These are phyloP conservation scores for Sorex araneus DNA, from an alignment of 2,113 vertebrate species.

Conservation along the genomic window DNA sequence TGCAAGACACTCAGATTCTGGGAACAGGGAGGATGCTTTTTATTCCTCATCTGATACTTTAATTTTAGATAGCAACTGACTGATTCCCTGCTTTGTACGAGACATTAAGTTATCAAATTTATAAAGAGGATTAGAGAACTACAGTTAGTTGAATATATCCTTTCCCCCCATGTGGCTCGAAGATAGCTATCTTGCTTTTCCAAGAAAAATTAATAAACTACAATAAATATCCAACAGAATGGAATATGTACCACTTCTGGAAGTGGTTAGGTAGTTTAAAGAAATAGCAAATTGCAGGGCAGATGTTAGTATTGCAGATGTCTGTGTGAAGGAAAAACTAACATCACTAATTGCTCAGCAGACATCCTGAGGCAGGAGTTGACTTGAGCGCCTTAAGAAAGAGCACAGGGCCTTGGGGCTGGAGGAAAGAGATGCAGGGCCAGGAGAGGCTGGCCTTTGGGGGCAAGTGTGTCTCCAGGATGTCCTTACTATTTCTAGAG, in stretches of 20 bases:
- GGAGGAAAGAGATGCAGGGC: not conserved
- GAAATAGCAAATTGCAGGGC: not conserved
- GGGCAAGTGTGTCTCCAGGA: too few relatives aligned
- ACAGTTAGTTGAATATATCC: constrained; percentile 8
- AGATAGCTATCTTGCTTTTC: not conserved
- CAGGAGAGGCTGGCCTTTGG: not conserved
- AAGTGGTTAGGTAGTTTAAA: not conserved
- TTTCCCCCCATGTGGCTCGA: not conserved
- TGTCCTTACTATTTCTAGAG: not conserved
- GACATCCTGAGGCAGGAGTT: not conserved
- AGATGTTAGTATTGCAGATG: not conserved
- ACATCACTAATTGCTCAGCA: not conserved
- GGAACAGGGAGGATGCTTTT: not conserved
- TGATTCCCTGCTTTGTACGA: constrained; percentile 13
- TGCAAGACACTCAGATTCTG: not conserved
- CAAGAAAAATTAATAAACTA: not conserved
- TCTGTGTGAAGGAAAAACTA: not conserved
- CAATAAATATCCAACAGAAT: not conserved
- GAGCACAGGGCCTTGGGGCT: not conserved
- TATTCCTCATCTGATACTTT: not conserved
- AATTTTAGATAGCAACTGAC: constrained; percentile 52
- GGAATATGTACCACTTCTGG: not conserved
- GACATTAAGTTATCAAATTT: not conserved
- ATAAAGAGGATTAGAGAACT: constrained; percentile 17
- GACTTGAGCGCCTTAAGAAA: not conserved